phyloP scores from a whole-genome alignment of 2,888 invertebrate genomes.

The Stomorhina lunata region DNA sequence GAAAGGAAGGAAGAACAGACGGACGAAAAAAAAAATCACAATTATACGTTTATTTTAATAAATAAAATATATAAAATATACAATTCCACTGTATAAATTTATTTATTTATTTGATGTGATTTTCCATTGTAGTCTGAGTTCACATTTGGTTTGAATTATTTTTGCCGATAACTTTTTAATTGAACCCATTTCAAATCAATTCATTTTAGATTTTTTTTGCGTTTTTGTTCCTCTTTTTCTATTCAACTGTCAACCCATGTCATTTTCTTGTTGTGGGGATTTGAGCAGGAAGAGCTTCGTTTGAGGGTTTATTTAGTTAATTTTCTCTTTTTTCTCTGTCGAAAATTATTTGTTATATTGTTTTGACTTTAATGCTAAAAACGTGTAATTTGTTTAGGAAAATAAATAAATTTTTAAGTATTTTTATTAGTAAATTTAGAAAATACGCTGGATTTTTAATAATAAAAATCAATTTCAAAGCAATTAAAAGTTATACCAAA shows the following conservation, averaged over 20 bases:
- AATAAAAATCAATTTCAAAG: no score
- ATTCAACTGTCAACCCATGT: conserved; percentile 56
- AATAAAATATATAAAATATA: neutral
- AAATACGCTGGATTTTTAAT: no score
- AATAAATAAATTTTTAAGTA: neutral
- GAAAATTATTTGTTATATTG: no score
- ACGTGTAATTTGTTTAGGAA: conserved; percentile 26
- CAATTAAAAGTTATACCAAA: no score
- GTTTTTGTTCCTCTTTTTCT: neutral
- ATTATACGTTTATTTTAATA: neutral
- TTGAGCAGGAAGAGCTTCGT: no score
- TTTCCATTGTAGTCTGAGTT: neutral
- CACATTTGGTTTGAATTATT: conserved; percentile 1
- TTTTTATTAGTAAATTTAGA: no score
- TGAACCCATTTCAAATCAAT: conserved; percentile 40
- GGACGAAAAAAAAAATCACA: no score
- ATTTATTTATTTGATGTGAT: neutral
- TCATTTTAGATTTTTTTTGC: neutral
- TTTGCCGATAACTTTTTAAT: conserved; percentile 24
- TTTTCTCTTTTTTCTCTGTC: no score
- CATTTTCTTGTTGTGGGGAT: neutral
- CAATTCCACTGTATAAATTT: no score
- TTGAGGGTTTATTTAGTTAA: no score
- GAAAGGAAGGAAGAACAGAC: no score
- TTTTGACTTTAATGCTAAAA: conserved; percentile 37